Evolutionary conservation across 2,888 invertebrate genomes (phyloP), one percentile per base, ranked within the genome.

Genomic region (Phaonia tiefii): DNA sequence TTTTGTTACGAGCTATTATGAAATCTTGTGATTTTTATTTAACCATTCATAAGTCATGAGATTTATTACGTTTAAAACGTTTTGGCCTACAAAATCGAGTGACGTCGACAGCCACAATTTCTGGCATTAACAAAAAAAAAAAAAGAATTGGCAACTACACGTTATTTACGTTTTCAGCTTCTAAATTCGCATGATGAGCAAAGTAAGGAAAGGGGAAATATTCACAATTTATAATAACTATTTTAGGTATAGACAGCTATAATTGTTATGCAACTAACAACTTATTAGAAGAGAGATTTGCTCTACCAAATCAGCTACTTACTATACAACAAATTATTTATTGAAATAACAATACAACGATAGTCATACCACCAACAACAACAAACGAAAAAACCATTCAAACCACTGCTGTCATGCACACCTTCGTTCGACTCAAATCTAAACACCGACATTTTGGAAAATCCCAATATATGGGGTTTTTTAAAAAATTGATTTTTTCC

Each of bases 401-500:
- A 60, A 60, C 39, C 39, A 17, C 5, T 13, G 22, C 42, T 42
- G 63, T 63, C 63, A 63, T 63, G 63, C 63, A 63, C 42, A 63
- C 1, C 42, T 42, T 58, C 31, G n/a, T n/a, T n/a, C n/a, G n/a
- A n/a, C n/a, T n/a, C n/a, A n/a, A n/a, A n/a, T n/a, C n/a, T n/a
- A n/a, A 72, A 63, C 31, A 49, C 25, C 10, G 26, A 58, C 60
- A 56, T 46, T 77, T 79, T 70, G 84, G 81, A 81, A 84, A 83
- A 75, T 71, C 84, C 84, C 73, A 67, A 44, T 77, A 31, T 63
- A 44, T 56, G 84, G 84, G 80, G 74, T 82, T 79, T 65, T 79
- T 65, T n/a, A n/a, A 51, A 67, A 67, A 67, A 39, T 15, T 26
- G 15, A 26, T 31, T 51, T 67, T 67, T 67, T 67, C 37, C 17